phyloP scores from a whole-genome alignment of 2,113 vertebrate species.

The Lethenteron camtschaticum region DNA sequence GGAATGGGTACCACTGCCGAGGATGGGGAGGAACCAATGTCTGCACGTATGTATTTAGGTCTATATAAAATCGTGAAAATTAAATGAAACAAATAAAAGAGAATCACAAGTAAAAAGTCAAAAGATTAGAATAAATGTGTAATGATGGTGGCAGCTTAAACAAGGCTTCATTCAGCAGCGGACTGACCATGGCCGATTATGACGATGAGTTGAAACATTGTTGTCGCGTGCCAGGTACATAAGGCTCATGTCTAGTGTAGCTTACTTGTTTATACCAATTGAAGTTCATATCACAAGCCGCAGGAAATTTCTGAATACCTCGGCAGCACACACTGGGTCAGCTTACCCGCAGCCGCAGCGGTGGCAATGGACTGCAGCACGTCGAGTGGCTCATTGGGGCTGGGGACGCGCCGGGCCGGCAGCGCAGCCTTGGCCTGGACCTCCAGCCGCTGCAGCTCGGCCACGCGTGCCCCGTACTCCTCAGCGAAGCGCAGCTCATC shows the following conservation, averaged over 20 bases:
- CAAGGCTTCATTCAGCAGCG: conserved; percentile 1
- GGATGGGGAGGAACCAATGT: no score
- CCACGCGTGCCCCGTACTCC: conserved; percentile 49
- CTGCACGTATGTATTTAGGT: no score
- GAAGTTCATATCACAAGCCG: background rate
- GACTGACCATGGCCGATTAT: background rate
- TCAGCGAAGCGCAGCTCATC: conserved; percentile 78
- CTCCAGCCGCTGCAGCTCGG: conserved; percentile 52
- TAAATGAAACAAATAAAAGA: no score
- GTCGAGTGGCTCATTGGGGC: conserved; percentile 41
- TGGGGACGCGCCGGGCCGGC: conserved; percentile 19
- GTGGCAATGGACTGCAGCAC: conserved; percentile 75
- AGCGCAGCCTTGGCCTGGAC: conserved; percentile 28
- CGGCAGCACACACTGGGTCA: background rate
- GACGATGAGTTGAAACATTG: no score
- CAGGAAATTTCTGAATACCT: background rate
- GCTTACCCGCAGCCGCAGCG: conserved; percentile 68
- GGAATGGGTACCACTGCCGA: background rate
- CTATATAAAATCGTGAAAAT: no score
- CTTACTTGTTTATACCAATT: background rate
- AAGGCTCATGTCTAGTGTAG: background rate
- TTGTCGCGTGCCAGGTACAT: background rate
- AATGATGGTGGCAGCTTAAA: no score
- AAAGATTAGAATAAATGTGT: no score
- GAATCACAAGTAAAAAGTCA: no score